These are phyloP conservation scores for Synergus japonicus DNA, from an alignment of 2,888 invertebrate species.

Conservation along the genomic window DNA sequence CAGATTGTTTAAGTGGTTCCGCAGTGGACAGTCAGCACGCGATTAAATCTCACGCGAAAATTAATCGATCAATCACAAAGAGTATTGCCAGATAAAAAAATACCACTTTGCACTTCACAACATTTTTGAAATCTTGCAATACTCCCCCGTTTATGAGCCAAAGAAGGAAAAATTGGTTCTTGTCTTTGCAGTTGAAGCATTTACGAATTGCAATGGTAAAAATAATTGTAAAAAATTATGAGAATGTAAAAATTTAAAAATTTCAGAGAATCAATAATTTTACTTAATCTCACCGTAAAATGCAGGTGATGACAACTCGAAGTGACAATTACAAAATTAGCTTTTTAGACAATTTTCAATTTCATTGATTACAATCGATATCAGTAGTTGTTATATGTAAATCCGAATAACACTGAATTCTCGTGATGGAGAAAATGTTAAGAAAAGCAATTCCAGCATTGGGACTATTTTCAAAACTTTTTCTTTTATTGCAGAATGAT, in stretches of 20 bases:
- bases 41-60: constrained; percentile 19
- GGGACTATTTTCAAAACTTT: not conserved
- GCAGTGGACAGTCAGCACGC: constrained; percentile 34
- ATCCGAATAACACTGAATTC: constrained; percentile 1
- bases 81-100: not conserved
- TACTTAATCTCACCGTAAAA: constrained; percentile 24
- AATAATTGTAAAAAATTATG: constrained; percentile 8
- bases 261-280: not conserved
- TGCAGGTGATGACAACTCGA: constrained; percentile 13
- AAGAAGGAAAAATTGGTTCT: constrained; percentile 26
- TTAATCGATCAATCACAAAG: not conserved
- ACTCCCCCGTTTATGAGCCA: not conserved
- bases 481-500: not conserved
- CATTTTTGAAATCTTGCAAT: not conserved
- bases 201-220: no score
- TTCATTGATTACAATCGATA: constrained; percentile 12
- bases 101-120: not conserved
- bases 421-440: not conserved
- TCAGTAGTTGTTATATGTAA: not conserved
- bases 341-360: not conserved
- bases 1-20: constrained; percentile 39
- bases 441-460: not conserved
- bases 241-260: constrained; percentile 6
- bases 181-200: not conserved
- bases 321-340: not conserved